phyloP scores from a whole-genome alignment of 2,113 vertebrate species.

The Microcebus jonahi region DNA sequence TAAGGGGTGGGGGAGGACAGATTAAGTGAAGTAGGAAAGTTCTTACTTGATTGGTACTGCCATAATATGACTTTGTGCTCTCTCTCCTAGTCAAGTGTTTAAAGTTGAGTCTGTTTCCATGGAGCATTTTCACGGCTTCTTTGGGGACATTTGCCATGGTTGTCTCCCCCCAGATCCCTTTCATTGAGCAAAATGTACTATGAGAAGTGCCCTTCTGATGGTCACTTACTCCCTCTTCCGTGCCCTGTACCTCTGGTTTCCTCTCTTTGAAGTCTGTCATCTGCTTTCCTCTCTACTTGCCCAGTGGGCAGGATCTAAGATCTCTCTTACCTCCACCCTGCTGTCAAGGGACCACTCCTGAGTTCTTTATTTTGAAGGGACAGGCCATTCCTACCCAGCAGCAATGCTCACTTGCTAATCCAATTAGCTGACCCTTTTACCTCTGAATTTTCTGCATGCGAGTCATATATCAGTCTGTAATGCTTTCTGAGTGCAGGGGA shows the following conservation, averaged over 20 bases:
- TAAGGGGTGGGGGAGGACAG: no score
- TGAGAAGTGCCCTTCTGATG: not conserved
- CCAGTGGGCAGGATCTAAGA: not conserved
- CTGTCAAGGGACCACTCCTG: not conserved
- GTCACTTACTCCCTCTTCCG: not conserved
- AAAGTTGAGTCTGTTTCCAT: not conserved
- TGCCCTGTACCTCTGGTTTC: not conserved
- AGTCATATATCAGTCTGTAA: not conserved
- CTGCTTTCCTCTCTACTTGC: not conserved
- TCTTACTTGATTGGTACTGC: not conserved
- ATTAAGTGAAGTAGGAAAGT: not conserved
- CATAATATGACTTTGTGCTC: not conserved
- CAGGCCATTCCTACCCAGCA: not conserved
- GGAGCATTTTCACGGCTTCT: not conserved
- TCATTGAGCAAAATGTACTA: not conserved
- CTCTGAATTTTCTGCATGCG: not conserved
- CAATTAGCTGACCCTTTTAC: not conserved
- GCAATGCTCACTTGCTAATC: not conserved
- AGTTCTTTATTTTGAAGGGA: not conserved
- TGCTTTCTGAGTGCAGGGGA: not conserved
- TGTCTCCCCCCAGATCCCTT: not conserved
- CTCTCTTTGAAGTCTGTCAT: not conserved
- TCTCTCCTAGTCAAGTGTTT: not conserved
- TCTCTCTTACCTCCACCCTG: accelerated
- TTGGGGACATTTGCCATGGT: not conserved